Base-by-base conservation (phyloP, 30 jellyfish, hydroid and myxozoan species). In the Rhopilema esculentum region DNA sequence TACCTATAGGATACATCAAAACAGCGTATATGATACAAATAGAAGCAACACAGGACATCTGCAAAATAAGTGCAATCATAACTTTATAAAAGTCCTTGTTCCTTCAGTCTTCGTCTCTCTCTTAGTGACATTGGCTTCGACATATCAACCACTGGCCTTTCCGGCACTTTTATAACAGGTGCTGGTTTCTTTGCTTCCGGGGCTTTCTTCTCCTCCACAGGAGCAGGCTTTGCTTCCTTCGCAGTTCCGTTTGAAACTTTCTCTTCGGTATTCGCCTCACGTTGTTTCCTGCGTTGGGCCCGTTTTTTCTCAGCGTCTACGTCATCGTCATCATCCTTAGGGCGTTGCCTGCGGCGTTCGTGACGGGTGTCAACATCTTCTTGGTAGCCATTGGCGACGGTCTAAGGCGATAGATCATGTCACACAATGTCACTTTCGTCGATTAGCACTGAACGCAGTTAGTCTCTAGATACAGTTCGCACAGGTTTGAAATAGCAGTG, bases 91-190 rank as follows among this genome's bases (percentile, higher is more conserved):
- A 85, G 88, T 8, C 94, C 94, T 85, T 85, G 94, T 31, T 85
- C 94, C 79, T 85, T 85, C 48, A 85, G 30, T 75, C 94, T 30
- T 17, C 94, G 74, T 50, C 94, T 74, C 23, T 85, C 94, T 29
- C 94, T 87, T 64, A 85, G 75, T 1, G 94, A 48, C 94, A 85
- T 85, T 31, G 94, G 94, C 32, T 75, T 85, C 70, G 88, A 12
- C 61, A 75, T 32, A 48, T 85, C 94, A 24, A 85, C 27, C 8
- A 77, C 79, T 16, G 94, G 94, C 53, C 74, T 63, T 18, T 85
- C 94, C 20, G 94, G 94, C 18, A 51, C 84, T 31, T 61, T 73
- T 22, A 85, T 49, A 1, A 62, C 88, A 1, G 86, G 88, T 19
- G 77, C 76, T 23, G 49, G 82, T 50, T 21, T 26, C 70, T 84